These are phyloP conservation scores for Lynx canadensis DNA, from an alignment of 2,113 vertebrate species.

Conservation along the genomic window DNA sequence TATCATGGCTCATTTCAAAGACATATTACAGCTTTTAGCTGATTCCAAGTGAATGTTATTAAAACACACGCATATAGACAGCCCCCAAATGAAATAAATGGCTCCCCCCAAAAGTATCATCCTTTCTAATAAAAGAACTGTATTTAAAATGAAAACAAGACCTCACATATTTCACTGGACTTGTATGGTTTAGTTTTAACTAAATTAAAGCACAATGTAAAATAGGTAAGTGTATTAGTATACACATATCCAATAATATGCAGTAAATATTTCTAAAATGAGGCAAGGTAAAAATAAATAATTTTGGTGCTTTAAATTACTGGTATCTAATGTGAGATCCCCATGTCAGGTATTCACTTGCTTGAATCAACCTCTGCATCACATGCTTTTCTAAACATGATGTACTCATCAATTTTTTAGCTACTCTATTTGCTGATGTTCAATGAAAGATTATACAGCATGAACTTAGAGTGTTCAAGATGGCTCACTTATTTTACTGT, in stretches of 20 bases:
- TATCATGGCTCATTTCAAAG: slow-evolving; percentile 81
- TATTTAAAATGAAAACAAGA: slow-evolving; percentile 75
- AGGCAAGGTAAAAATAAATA: slow-evolving; percentile 72
- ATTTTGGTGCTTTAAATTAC: slow-evolving; percentile 77
- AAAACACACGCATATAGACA: slow-evolving; percentile 36
- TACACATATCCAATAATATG: slow-evolving; percentile 64
- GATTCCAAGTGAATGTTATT: slow-evolving; percentile 84
- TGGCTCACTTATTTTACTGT: slow-evolving; percentile 86
- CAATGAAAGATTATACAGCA: slow-evolving; percentile 83
- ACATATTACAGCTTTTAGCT: slow-evolving; percentile 82
- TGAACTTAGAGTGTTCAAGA: slow-evolving; percentile 85
- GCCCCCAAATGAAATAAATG: slow-evolving; percentile 60
- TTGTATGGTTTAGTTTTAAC: slow-evolving; percentile 70
- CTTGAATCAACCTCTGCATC: slow-evolving; percentile 81
- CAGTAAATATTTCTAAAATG: slow-evolving; percentile 64
- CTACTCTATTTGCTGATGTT: slow-evolving; percentile 83
- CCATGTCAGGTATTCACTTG: slow-evolving; percentile 79
- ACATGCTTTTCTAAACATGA: slow-evolving; percentile 83
- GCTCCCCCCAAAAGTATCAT: slow-evolving; percentile 67
- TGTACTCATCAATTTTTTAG: slow-evolving; percentile 78
- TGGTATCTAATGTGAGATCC: slow-evolving; percentile 73
- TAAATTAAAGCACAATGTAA: slow-evolving; percentile 82
- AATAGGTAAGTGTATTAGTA: slow-evolving; percentile 76
- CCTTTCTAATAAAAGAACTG: slow-evolving; percentile 62
- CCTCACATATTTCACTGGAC: slow-evolving; percentile 41